Conservation (phyloP, 2,797 vertebrate genomes). For the Eidolon dupreanum region DNA sequence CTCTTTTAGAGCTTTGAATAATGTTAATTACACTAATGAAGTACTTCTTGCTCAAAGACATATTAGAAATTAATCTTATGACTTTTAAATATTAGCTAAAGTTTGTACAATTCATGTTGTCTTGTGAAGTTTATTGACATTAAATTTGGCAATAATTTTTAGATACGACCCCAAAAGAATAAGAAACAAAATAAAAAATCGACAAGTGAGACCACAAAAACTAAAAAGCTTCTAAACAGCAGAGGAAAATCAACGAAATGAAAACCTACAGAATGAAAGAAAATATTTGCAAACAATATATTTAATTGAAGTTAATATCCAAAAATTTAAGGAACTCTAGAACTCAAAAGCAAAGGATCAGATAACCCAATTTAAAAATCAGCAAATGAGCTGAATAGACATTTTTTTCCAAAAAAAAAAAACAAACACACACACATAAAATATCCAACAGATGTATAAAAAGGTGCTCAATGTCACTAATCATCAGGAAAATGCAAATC, state of each 20-base stretch:
- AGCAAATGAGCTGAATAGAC: neutral
- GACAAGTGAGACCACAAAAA: neutral
- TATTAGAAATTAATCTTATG: neutral
- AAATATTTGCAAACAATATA: neutral
- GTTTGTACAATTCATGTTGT: neutral
- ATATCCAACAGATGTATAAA: neutral
- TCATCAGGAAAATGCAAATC: neutral
- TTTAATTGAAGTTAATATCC: neutral
- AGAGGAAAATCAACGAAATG: neutral
- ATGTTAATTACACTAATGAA: neutral
- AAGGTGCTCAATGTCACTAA: neutral
- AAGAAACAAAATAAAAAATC: neutral
- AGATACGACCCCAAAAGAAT: neutral
- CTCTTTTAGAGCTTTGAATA: neutral
- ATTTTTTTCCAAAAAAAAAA: neutral
- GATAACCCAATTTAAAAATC: neutral
- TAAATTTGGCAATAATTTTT: neutral
- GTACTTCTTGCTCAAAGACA: neutral
- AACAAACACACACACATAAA: neutral
- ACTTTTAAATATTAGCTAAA: slow-evolving; percentile 20
- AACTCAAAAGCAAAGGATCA: neutral
- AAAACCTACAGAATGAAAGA: neutral
- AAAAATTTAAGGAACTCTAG: neutral
- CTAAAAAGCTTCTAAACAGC: neutral
- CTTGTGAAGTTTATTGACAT: neutral